Conservation (phyloP, 1,140 invertebrate genomes). For the Doryteuthis pealeii region DNA sequence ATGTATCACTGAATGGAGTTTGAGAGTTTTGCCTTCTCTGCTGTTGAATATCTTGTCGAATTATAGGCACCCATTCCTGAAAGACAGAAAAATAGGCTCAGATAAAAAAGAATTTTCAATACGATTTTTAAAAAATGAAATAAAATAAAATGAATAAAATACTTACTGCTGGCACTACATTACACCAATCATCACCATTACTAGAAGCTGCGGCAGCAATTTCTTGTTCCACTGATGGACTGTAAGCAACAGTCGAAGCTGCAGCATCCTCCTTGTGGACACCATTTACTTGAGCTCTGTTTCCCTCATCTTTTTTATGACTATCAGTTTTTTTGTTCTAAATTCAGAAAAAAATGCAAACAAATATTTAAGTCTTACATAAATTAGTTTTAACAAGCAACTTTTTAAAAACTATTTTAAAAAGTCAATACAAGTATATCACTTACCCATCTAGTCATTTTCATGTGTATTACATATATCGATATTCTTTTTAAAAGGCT, state of each 20-base stretch:
- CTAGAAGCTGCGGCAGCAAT: background rate
- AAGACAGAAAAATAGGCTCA: conserved; percentile 22
- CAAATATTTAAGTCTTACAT: too few relatives aligned
- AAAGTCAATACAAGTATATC: too few relatives aligned
- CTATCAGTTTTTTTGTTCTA: background rate
- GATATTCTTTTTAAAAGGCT: too few relatives aligned
- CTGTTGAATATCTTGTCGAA: conserved; percentile 71
- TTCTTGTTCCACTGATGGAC: background rate
- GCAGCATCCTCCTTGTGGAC: background rate
- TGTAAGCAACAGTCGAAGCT: background rate
- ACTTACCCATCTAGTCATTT: too few relatives aligned
- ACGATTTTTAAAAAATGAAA: background rate
- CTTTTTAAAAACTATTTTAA: too few relatives aligned
- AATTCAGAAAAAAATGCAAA: too few relatives aligned
- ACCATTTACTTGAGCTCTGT: background rate
- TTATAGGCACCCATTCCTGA: conserved; percentile 81
- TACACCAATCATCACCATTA: conserved; percentile 16
- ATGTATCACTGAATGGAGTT: conserved; percentile 77
- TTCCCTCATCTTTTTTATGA: background rate
- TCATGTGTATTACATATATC: too few relatives aligned
- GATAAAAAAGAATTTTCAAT: background rate
- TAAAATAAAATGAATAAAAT: background rate
- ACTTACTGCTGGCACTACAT: conserved; percentile 24
- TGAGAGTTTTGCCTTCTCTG: conserved; percentile 60
- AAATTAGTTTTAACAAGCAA: too few relatives aligned